Evolutionary conservation across 2,113 vertebrate species (phyloP), one percentile per base, ranked within the genome.

Genomic region (Scalopus aquaticus): DNA sequence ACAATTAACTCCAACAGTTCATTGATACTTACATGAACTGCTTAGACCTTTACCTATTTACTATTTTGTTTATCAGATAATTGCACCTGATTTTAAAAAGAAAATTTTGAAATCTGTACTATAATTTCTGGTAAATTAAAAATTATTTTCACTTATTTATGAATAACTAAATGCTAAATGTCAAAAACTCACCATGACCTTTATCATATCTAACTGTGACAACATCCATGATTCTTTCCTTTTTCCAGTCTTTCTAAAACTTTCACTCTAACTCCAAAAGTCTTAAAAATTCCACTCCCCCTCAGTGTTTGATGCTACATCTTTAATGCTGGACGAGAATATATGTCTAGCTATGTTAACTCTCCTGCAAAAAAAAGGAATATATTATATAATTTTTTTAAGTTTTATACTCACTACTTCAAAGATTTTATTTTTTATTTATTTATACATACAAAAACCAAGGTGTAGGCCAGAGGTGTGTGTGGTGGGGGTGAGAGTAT

Each of bases 21-120:
- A 39, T 56, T 72, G 26, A 67, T 62, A 46, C 1, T 46, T 58
- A 93, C 76, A 69, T 93, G 56, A 54, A 76, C 79, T 93, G 3
- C 32, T 32, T 60, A 83, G 28, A 54, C 12, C 13, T 32, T 85
- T 83, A 26, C 11, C 39, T 73, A 51, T 39, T 74, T 77, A 80
- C 80, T 80, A 22, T 54, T 83, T 90, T 86, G 24, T 56, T 92
- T 83, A 83, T 65, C 44, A 94, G n/a, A 37, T 72, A 88, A 88
- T 74, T 83, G 20, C 2, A 39, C 58, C 69, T 67, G 15, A 64
- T 60, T 91, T 94, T 86, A 35, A 26, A 54, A 90, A 51, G 49
- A 17, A 88, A 81, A 54, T 3, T 58, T 62, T 65, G 44, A 74
- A 84, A 93, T 70, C 58, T 91, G 35, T 5, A 76, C 15, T 69